phyloP scores from a whole-genome alignment of 2,113 vertebrate genomes.

The Hirundichthys speculiger region DNA sequence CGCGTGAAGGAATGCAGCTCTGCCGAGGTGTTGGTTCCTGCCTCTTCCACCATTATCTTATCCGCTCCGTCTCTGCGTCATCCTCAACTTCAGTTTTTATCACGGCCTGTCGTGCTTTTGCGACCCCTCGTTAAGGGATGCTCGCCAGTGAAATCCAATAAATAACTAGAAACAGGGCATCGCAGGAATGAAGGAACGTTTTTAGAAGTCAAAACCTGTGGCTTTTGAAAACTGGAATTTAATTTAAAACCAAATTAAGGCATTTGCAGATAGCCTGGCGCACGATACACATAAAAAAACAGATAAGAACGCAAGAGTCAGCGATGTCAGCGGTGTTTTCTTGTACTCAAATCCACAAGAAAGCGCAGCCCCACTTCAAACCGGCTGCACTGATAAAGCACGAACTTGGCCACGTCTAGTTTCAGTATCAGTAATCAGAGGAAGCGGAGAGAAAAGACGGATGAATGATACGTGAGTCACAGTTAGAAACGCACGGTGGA shows the following conservation, averaged over 20 bases:
- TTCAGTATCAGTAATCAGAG: slow-evolving; percentile 50
- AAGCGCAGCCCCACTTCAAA: slow-evolving; percentile 23
- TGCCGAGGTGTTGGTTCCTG: slow-evolving; percentile 57
- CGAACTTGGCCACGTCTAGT: slow-evolving; percentile 24
- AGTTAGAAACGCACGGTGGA: neutral
- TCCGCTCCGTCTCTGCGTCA: slow-evolving; percentile 1
- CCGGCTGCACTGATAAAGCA: slow-evolving; percentile 33
- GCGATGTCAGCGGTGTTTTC: slow-evolving; percentile 10
- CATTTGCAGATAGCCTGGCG: too few species aligned
- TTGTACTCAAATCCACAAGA: slow-evolving; percentile 40
- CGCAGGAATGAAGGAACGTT: too few species aligned
- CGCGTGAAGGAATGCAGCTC: slow-evolving; percentile 59
- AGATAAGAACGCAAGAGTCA: too few species aligned
- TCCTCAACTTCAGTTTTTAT: slow-evolving; percentile 15
- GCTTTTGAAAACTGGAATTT: neutral
- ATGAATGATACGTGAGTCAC: slow-evolving; percentile 30
- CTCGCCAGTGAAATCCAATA: neutral
- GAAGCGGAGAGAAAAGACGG: slow-evolving; percentile 14
- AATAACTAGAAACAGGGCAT: neutral
- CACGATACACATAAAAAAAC: too few species aligned
- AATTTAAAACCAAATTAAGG: neutral
- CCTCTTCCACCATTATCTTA: slow-evolving; percentile 15
- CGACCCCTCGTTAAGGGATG: neutral
- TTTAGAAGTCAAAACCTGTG: too few species aligned
- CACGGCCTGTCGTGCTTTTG: neutral